Evolutionary conservation across 2,113 vertebrate species (phyloP).

Genomic region (Prietella phreatophila): DNA sequence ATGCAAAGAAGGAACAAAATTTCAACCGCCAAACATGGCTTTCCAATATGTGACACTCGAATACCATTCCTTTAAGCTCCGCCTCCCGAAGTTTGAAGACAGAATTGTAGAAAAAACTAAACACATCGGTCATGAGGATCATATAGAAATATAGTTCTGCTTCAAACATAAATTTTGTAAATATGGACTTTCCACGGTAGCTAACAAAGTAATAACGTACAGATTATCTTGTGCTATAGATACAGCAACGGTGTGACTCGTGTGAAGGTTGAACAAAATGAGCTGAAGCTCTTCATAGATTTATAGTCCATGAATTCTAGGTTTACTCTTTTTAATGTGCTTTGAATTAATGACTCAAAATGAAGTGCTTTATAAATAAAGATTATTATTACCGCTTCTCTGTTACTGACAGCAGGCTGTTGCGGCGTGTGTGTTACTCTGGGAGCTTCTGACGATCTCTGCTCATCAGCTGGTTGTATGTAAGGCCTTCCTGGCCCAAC

Average conservation of each 20-base stretch:
- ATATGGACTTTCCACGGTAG: not conserved
- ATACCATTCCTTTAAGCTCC: not conserved
- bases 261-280: not conserved
- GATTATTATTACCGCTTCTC: not conserved
- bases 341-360: not conserved
- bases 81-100: not conserved
- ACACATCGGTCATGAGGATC: not conserved
- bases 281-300: not conserved
- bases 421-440: constrained; percentile 10
- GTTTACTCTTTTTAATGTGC: not conserved
- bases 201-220: not conserved
- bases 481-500: constrained; percentile 15
- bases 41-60: not conserved
- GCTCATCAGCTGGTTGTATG: constrained; percentile 8
- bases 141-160: not conserved
- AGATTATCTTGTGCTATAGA: not conserved
- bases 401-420: not conserved
- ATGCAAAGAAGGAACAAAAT: not conserved
- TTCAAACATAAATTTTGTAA: not conserved
- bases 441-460: constrained; percentile 30
- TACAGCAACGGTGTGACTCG: not conserved
- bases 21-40: not conserved
- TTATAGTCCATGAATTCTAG: not conserved
- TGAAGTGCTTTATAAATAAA: not conserved
- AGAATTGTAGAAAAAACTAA: not conserved